Percentiles rank a stretch among this genome's conserved stretches.
Evolutionary conservation across 2,113 vertebrate genomes (phyloP).

Genomic region (Ceyx cyanopectus): DNA sequence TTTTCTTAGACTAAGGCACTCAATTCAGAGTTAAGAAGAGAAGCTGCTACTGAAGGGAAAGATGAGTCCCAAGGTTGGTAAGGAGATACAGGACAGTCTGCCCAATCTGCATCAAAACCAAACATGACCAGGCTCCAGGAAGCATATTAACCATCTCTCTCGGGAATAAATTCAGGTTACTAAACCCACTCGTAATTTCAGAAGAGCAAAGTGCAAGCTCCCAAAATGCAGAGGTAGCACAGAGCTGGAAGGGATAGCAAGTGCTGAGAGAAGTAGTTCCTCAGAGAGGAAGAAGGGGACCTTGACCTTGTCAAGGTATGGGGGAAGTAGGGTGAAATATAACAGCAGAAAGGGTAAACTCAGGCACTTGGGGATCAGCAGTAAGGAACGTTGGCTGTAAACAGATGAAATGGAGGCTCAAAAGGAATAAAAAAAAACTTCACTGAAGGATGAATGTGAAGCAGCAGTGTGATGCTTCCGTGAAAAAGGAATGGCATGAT

Average conservation of each 20-base stretch:
- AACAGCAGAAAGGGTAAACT: neutral
- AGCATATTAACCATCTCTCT: neutral
- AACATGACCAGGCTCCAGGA: neutral
- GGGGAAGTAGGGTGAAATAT: neutral
- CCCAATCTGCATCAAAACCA: neutral
- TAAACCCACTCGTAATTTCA: neutral
- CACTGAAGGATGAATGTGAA: neutral
- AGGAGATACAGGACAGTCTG: neutral
- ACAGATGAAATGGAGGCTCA: neutral
- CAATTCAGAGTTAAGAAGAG: neutral
- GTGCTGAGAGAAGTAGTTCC: neutral
- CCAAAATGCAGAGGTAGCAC: neutral
- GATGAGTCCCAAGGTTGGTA: neutral
- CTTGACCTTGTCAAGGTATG: neutral
- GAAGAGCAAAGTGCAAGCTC: neutral
- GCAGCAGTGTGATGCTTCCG: neutral
- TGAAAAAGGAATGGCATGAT: conserved; percentile 10
- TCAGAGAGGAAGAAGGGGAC: neutral
- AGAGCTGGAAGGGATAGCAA: neutral
- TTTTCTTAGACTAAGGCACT: neutral
- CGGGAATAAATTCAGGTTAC: neutral
- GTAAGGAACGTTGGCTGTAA: neutral
- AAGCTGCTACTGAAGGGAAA: neutral
- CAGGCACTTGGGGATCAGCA: neutral
- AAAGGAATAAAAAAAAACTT: neutral